Base-by-base conservation (phyloP, 1,140 invertebrate genomes). In the Drosophila repleta region DNA sequence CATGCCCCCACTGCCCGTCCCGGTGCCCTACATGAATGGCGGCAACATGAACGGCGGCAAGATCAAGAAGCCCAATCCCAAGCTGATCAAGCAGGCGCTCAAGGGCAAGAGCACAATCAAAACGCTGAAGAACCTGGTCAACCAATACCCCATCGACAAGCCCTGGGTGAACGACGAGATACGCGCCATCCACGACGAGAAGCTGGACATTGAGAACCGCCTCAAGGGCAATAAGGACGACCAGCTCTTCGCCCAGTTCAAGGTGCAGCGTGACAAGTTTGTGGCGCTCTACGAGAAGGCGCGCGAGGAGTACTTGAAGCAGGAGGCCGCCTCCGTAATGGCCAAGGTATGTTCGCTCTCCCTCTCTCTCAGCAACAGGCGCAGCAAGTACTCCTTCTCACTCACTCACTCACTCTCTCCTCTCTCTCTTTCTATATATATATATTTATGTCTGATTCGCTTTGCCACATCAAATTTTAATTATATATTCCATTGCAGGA, bases 141-240 rank as follows among this genome's bases (percentile, higher is more conserved):
- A 91, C 76, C 91, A 91, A 35, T 91, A 91, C 76, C 90, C 90
- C 18, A 77, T 92, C 20, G 90, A 91, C 18, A 92, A 92, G 68
- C 91, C 91, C 2, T 92, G 91, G 90, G 90, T 92, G 5, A 90
- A 76, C 8, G 81, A 90, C 17, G 89, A 91, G 52, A 90, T 92
- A 32, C 87, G 82, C 6, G 68, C 29, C 8, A 81, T 89, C 8
- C 77, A 92, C 49, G 72, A 72, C 2, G 90, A 84, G 46, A 88
- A 92, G 76, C 52, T 84, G 37, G 83, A 92, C 39, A 91, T 92
- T 35, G 89, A 91, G 60, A 91, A 92, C 73, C 77, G 84, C 11
- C 61, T 92, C 4, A 92, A 92, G 62, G 91, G 91, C 13, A 90
- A 92, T 55, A 92, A 92, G 46, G 83, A 92, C 46, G 91, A 92